phyloP scores from a whole-genome alignment of 2,113 vertebrate species.

The Eclectus roratus region DNA sequence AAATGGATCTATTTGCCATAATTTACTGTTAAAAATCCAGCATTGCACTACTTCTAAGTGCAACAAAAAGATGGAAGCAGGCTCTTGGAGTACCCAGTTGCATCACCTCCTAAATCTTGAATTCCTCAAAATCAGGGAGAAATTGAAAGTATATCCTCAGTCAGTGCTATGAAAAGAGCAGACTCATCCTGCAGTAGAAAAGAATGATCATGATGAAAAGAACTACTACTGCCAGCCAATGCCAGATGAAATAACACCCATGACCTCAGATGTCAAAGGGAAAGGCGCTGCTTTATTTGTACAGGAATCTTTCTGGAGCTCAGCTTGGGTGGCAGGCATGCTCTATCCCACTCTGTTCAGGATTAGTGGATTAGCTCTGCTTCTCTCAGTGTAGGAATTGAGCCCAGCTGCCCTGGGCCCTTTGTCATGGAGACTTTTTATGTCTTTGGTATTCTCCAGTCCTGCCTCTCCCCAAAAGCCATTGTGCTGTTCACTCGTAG shows the following conservation, averaged over 20 bases:
- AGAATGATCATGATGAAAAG: slow-evolving; percentile 8
- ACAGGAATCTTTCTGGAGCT: slow-evolving; percentile 85
- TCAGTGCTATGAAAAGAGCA: slow-evolving; percentile 5
- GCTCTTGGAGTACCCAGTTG: background rate
- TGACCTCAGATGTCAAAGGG: slow-evolving; percentile 78
- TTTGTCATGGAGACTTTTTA: slow-evolving; percentile 87
- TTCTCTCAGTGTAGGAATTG: slow-evolving; percentile 80
- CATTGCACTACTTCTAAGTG: background rate
- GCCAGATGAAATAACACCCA: slow-evolving; percentile 29
- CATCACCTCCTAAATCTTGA: background rate
- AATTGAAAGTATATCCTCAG: background rate
- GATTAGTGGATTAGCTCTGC: slow-evolving; percentile 90
- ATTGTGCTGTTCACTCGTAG: slow-evolving; percentile 76
- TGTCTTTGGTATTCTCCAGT: slow-evolving; percentile 55
- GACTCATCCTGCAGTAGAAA: slow-evolving; percentile 32
- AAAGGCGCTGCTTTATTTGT: slow-evolving; percentile 86
- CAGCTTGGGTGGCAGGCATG: slow-evolving; percentile 82
- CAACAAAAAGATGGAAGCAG: background rate
- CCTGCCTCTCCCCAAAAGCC: slow-evolving; percentile 62
- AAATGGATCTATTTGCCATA: background rate
- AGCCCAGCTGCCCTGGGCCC: slow-evolving; percentile 84
- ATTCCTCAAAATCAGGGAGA: background rate
- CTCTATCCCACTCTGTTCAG: slow-evolving; percentile 77
- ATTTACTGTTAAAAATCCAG: background rate
- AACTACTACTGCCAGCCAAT: background rate